Conservation (phyloP, 1,140 invertebrate genomes). For the Protaetia brevitarsis region DNA sequence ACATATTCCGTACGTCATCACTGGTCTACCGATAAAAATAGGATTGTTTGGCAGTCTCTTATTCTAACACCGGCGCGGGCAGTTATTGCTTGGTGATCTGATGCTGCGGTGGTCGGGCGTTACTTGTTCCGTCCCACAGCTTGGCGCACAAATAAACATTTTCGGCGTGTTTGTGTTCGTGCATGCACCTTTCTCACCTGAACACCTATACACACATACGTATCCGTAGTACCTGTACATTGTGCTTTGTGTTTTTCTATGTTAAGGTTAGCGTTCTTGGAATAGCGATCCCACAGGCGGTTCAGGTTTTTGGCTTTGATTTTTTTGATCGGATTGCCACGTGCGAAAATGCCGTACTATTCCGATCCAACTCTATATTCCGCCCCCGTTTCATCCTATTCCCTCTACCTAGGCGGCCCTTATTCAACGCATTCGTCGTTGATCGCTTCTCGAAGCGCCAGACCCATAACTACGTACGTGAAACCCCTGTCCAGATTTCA, state of each 20-base stretch:
- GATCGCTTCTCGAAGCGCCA: slow-evolving; percentile 43
- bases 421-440: slow-evolving; percentile 59
- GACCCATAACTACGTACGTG: slow-evolving; percentile 28
- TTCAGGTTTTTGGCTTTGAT: slow-evolving; percentile 7
- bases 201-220: too few species aligned
- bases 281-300: background rate
- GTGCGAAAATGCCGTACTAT: slow-evolving; percentile 55
- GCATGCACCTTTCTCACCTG: too few species aligned
- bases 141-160: too few species aligned
- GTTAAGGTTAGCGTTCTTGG: background rate
- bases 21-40: slow-evolving; percentile 36
- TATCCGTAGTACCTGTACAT: background rate
- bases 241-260: background rate
- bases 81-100: slow-evolving; percentile 30
- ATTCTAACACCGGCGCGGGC: slow-evolving; percentile 28
- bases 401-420: slow-evolving; percentile 52
- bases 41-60: slow-evolving; percentile 37
- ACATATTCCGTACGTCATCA: slow-evolving; percentile 27
- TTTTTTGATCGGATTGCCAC: slow-evolving; percentile 2
- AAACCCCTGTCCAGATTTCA: slow-evolving; percentile 30
- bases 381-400: slow-evolving; percentile 48
- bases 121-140: background rate
- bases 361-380: slow-evolving; percentile 51
- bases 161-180: background rate
- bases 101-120: background rate